Evolutionary conservation across 2,888 invertebrate genomes (phyloP), one percentile per base, ranked within the genome.

Genomic region (Pimpla rufipes): DNA sequence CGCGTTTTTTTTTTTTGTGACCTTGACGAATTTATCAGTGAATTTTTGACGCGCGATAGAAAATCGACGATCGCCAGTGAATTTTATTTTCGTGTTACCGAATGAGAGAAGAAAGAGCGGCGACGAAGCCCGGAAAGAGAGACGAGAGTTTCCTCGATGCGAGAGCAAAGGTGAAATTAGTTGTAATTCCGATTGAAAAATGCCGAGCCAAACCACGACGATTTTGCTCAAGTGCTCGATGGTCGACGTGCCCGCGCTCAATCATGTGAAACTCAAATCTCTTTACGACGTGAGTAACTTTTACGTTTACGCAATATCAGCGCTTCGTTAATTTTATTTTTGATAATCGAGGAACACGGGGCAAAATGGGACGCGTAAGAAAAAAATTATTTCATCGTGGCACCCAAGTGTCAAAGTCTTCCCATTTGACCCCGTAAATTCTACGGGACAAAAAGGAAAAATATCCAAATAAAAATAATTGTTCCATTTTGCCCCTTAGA

Each of bases 131-230:
- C 29, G 50, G 13, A 59, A 40, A 62, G 40, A 29, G 57, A 37
- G 21, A 67, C 11, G 50, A 81, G 37, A 45, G 52, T 29, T 64
- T 23, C n/a, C 4, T 50, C 42, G 29, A 71, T 50, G 18, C 35
- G 62, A 40, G 68, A 66, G 45, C 8, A n/a, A 45, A 73, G 57
- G 76, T 71, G 73, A 74, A 59, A 37, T 57, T 66, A 37, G 10
- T 21, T 47, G 50, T 42, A 68, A 68, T 42, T 73, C n/a, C n/a
- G n/a, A n/a, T 11, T 47, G 52, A 21, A 91, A 86, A 74, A 93
- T 93, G 93, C 93, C 93, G 66, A 93, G 93, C 85, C 93, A 93
- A 84, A 93, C 93, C 3, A 93, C 93, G 37, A 93, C 93, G 52
- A 93, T 93, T 80, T 85, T 93, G 37, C 91, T 93, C 80, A 93